A percentile compares a stretch with the other conserved stretches of the same genome.
phyloP scores from a whole-genome alignment of 2,113 vertebrate species.

The Hippoglossus stenolepis region DNA sequence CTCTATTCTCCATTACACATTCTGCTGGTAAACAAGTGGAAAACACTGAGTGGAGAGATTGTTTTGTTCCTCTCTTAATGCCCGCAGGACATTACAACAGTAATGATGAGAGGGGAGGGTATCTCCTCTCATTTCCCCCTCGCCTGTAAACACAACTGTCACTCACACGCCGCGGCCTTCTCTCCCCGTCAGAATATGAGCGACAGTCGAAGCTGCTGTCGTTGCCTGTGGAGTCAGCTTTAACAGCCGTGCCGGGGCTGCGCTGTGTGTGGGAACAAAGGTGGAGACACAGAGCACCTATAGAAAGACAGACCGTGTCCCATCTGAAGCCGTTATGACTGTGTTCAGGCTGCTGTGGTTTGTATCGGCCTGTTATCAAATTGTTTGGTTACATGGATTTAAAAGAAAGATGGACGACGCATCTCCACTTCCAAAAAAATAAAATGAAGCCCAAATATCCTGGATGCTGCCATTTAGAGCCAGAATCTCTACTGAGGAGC shows the following conservation, averaged over 20 bases:
- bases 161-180: constrained; percentile 23
- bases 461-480: too few species aligned
- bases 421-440: too few species aligned
- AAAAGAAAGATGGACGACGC: too few species aligned
- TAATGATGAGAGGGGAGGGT: constrained; percentile 32
- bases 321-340: too few species aligned
- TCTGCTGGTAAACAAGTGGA: constrained; percentile 25
- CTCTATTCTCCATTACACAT: constrained; percentile 17
- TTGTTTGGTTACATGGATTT: too few species aligned
- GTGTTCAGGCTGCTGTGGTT: too few species aligned
- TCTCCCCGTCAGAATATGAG: background rate
- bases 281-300: background rate
- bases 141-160: constrained; percentile 42
- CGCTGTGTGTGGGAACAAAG: background rate
- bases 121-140: constrained; percentile 9
- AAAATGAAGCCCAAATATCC: too few species aligned
- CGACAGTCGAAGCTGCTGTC: constrained; percentile 1
- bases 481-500: too few species aligned
- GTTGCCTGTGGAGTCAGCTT: constrained; percentile 22
- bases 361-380: too few species aligned
- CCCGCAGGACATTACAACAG: constrained; percentile 35
- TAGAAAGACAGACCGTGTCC: too few species aligned
- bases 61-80: constrained; percentile 40
- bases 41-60: background rate
- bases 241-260: background rate